These are phyloP conservation scores for Psammodynastes pulverulentus DNA, from an alignment of 2,113 vertebrate genomes.

Conservation along the genomic window DNA sequence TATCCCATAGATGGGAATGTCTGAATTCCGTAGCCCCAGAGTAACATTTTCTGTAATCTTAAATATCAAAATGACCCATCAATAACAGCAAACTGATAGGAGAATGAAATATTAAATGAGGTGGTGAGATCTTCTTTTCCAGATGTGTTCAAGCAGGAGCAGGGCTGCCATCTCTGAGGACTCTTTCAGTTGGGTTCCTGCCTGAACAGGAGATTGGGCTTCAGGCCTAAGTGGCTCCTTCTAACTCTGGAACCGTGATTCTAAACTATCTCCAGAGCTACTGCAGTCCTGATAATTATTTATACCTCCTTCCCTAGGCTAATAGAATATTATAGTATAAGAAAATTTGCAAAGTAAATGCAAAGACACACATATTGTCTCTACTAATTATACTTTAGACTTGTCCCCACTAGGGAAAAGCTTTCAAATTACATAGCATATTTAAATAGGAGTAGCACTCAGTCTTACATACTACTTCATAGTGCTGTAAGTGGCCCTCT, in stretches of 20 bases:
- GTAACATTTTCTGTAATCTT: neutral
- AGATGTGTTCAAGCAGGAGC: neutral
- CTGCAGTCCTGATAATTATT: neutral
- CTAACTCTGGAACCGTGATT: neutral
- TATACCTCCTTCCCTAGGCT: neutral
- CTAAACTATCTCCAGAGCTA: neutral
- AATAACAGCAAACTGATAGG: neutral
- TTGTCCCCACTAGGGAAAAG: too few relatives aligned
- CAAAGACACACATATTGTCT: neutral
- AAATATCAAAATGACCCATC: neutral
- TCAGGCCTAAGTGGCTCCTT: neutral
- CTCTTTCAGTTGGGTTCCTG: neutral
- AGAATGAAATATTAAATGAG: neutral
- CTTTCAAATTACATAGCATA: neutral
- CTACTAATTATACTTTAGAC: neutral
- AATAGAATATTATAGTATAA: neutral
- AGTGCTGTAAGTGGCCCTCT: neutral
- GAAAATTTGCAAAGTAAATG: neutral
- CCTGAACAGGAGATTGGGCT: neutral
- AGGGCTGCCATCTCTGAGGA: neutral
- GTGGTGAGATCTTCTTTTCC: neutral
- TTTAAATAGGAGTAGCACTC: neutral
- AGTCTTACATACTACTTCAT: neutral
- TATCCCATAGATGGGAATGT: neutral
- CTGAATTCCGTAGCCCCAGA: neutral